Evolutionary conservation across 2,113 vertebrate species (phyloP).

Genomic region (Amphiprion ocellaris): DNA sequence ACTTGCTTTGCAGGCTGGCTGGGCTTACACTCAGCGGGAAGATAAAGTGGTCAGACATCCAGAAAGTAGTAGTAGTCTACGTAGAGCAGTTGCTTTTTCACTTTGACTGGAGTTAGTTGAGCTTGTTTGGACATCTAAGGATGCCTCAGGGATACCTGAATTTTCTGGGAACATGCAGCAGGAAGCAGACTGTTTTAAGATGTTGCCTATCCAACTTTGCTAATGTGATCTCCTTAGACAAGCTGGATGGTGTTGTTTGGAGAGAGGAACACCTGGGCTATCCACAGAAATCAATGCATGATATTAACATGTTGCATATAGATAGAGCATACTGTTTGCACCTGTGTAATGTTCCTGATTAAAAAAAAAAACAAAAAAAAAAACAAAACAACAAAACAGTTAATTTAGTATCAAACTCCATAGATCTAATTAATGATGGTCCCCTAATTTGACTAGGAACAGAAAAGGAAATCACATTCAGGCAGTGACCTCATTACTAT

Average conservation of each 20-base stretch:
- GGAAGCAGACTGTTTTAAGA: background rate
- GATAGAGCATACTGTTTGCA: no score
- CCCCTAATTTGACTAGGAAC: background rate
- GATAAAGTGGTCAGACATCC: background rate
- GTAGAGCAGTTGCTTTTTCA: background rate
- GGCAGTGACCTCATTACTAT: no score
- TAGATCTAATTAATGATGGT: background rate
- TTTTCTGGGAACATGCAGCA: background rate
- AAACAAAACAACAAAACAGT: no score
- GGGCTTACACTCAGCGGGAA: background rate
- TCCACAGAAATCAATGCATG: background rate
- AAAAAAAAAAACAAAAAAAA: no score
- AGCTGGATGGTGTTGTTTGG: background rate
- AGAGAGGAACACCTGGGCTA: background rate
- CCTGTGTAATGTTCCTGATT: no score
- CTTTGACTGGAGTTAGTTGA: background rate
- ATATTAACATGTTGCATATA: background rate
- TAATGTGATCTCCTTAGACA: background rate
- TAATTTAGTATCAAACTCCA: background rate
- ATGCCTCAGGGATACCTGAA: background rate
- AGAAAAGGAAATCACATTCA: background rate
- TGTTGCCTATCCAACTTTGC: background rate
- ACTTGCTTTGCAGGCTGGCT: background rate
- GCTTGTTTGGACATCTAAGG: background rate
- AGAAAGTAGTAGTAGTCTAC: background rate